These are phyloP conservation scores for Menura novaehollandiae DNA, from an alignment of 2,113 vertebrate genomes.

Conservation along the genomic window DNA sequence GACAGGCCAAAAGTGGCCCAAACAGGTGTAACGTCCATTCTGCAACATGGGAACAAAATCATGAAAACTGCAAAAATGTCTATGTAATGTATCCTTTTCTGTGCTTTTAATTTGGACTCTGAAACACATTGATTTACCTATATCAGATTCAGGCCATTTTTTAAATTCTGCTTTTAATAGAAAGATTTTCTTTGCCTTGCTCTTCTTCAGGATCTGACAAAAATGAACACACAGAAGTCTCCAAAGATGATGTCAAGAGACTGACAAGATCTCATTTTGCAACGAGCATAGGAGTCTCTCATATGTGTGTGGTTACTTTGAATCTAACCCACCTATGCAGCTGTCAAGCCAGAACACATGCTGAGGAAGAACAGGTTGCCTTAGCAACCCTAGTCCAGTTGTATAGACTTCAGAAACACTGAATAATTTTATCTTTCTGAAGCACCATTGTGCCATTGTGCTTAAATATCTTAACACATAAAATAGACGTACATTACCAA, in stretches of 20 bases:
- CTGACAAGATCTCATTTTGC: background rate
- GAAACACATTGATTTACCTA: background rate
- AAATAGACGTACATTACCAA: background rate
- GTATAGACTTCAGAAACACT: background rate
- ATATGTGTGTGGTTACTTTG: background rate
- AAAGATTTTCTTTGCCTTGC: background rate
- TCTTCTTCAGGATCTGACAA: background rate
- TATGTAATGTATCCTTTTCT: background rate
- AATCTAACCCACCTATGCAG: background rate
- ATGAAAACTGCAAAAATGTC: background rate
- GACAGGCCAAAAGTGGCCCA: background rate
- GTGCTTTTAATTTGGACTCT: background rate
- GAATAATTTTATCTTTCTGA: conserved; percentile 6
- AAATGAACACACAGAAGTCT: background rate
- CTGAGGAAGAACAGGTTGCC: conserved; percentile 36
- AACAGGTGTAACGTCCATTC: background rate
- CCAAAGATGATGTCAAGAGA: background rate
- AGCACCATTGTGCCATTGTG: background rate
- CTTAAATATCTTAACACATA: background rate
- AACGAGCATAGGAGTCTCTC: background rate
- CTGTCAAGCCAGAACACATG: background rate
- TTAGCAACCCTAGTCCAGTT: conserved; percentile 28
- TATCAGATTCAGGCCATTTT: background rate
- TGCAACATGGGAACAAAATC: background rate
- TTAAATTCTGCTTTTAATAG: background rate